phyloP scores from a whole-genome alignment of 2,113 vertebrate genomes.

The Clarias batrachus region DNA sequence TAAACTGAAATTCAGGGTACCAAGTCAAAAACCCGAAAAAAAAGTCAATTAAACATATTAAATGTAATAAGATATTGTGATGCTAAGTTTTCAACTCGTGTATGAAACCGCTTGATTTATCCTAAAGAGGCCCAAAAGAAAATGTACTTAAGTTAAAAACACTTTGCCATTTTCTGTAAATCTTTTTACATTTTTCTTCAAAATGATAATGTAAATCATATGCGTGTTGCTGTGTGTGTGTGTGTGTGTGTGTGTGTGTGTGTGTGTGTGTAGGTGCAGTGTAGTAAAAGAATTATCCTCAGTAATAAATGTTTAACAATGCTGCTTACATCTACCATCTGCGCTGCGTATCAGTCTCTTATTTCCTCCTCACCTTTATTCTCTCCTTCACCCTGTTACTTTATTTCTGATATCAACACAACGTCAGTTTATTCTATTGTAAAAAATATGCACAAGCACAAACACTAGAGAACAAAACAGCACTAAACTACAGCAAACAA shows the following conservation, averaged over 20 bases:
- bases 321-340: constrained; percentile 27
- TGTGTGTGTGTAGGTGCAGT: not conserved
- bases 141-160: not conserved
- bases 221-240: not conserved
- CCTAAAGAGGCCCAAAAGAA: not conserved
- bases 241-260: not conserved
- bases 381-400: not conserved
- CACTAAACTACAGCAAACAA: no score
- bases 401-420: not conserved
- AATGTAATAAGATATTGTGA: no score
- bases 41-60: no score
- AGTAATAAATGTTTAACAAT: constrained; percentile 60
- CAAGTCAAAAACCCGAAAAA: no score
- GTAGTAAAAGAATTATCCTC: constrained; percentile 35
- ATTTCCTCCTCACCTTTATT: constrained; percentile 16
- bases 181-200: not conserved
- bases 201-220: not conserved
- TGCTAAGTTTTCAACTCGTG: not conserved
- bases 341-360: not conserved
- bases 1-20: no score
- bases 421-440: no score
- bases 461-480: no score
- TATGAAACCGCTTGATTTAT: not conserved
- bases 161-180: not conserved
- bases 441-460: no score